Evolutionary conservation across 2,797 vertebrate species (phyloP).

Genomic region (Natrix natrix): DNA sequence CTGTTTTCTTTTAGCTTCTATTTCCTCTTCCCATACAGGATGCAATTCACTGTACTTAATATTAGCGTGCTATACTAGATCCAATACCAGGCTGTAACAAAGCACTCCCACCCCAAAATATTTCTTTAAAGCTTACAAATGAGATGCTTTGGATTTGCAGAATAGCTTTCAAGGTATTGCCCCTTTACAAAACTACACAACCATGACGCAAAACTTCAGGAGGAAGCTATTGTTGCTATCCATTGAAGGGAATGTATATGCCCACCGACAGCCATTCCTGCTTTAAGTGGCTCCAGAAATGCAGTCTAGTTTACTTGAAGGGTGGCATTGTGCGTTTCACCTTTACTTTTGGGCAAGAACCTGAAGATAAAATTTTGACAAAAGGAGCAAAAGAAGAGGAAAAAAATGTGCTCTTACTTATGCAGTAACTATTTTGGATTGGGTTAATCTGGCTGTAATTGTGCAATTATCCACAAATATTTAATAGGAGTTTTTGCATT

Average conservation of each 20-base stretch:
- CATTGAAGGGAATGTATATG: background rate
- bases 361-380: background rate
- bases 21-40: background rate
- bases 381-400: slow-evolving; percentile 3
- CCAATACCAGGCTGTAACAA: background rate
- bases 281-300: background rate
- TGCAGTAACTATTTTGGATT: slow-evolving; percentile 74
- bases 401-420: slow-evolving; percentile 49
- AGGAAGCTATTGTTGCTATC: background rate
- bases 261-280: background rate
- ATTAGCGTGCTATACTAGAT: background rate
- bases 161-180: background rate
- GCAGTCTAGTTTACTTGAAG: background rate
- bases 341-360: background rate
- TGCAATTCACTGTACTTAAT: background rate
- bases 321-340: background rate
- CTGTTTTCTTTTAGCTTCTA: background rate
- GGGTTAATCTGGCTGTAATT: slow-evolving; percentile 76
- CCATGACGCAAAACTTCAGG: background rate
- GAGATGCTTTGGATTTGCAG: background rate
- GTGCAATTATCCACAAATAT: slow-evolving; percentile 79
- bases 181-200: background rate
- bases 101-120: background rate
- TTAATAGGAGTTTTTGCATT: slow-evolving; percentile 74
- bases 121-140: background rate